These are phyloP conservation scores for Anarhynchus alexandrinus DNA, from an alignment of 2,113 vertebrate genomes.

Conservation along the genomic window DNA sequence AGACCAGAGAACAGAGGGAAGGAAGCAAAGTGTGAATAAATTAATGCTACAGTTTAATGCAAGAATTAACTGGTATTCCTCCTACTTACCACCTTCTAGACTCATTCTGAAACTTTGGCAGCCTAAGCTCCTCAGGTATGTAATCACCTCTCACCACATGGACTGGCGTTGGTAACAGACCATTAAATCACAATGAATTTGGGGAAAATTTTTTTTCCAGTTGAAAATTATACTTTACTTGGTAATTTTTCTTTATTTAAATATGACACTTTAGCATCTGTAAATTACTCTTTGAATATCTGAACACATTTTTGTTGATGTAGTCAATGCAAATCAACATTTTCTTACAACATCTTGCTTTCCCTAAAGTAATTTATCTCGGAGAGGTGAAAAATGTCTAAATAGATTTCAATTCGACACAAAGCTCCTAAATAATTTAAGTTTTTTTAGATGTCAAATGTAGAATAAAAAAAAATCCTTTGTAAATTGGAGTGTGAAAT, in stretches of 20 bases:
- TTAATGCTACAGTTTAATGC: background rate
- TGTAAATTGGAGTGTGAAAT: background rate
- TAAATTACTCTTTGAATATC: background rate
- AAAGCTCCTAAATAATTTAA: accelerated
- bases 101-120: background rate
- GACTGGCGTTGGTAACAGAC: background rate
- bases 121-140: background rate
- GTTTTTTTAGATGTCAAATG: accelerated
- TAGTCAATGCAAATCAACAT: background rate
- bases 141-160: background rate
- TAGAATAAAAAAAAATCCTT: background rate
- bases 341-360: background rate
- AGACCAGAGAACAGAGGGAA: background rate
- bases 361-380: background rate
- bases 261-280: background rate
- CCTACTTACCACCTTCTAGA: background rate
- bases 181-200: background rate
- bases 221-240: background rate
- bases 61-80: background rate
- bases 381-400: background rate
- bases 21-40: background rate
- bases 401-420: background rate
- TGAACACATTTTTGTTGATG: background rate
- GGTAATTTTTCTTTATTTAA: background rate
- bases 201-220: background rate